Evolutionary conservation across 1,140 invertebrate species (phyloP).

Genomic region (Pseudobourletiella spinata): DNA sequence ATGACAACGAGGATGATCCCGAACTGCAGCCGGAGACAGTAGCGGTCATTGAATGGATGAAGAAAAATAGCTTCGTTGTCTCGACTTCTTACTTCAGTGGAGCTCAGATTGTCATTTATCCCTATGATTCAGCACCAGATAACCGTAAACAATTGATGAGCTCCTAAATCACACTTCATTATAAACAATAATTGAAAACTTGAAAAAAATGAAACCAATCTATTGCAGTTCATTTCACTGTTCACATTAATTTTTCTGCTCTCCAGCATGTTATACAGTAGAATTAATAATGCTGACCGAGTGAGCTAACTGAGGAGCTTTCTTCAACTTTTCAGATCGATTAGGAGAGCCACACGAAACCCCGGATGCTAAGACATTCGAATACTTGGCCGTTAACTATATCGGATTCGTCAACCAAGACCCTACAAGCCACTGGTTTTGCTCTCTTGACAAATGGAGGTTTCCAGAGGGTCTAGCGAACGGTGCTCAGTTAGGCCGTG

Average conservation of each 20-base stretch:
- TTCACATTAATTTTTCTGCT: too few species aligned
- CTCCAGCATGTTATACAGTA: too few species aligned
- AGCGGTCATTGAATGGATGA: conserved; percentile 24
- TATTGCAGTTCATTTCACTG: too few species aligned
- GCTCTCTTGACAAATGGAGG: conserved; percentile 37
- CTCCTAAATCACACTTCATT: too few species aligned
- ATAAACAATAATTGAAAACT: too few species aligned
- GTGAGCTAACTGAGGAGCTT: too few species aligned
- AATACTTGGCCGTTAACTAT: conserved; percentile 48
- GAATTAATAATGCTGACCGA: too few species aligned
- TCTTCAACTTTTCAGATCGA: too few species aligned
- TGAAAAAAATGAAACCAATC: too few species aligned
- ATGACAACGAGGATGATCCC: neutral
- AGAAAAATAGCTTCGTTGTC: conserved; percentile 26
- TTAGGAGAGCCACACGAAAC: conserved; percentile 43
- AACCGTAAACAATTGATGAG: conserved; percentile 6
- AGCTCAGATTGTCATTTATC: conserved; percentile 19
- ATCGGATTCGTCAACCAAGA: conserved; percentile 37
- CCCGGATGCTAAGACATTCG: conserved; percentile 50
- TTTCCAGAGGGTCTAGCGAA: conserved; percentile 45
- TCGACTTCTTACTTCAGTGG: conserved; percentile 25
- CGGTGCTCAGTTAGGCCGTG: conserved; percentile 44
- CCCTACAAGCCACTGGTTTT: conserved; percentile 33
- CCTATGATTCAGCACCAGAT: conserved; percentile 15
- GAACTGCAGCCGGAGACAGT: conserved; percentile 20